Evolutionary conservation across 2,888 invertebrate genomes (phyloP).

Genomic region (Nomada goodeniana): DNA sequence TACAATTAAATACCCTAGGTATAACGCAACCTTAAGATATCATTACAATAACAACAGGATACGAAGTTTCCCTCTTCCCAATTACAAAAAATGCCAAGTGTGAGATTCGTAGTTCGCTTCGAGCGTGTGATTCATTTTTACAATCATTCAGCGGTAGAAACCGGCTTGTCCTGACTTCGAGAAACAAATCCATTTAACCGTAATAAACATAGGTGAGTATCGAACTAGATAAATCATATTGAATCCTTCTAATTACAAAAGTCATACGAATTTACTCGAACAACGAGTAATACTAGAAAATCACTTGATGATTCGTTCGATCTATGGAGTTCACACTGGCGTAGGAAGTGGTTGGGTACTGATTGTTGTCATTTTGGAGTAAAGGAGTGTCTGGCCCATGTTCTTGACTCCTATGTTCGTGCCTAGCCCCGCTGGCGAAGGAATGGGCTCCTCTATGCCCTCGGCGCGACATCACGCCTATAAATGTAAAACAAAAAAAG

Average conservation of each 20-base stretch:
- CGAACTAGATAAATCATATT: conserved; percentile 22
- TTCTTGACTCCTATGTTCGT: conserved; percentile 71
- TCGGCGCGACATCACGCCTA: conserved; percentile 86
- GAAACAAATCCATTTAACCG: conserved; percentile 10
- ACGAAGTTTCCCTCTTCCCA: conserved; percentile 34
- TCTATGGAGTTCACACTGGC: conserved; percentile 86
- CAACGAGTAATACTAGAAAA: conserved; percentile 50
- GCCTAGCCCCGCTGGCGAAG: conserved; percentile 80
- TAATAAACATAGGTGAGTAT: conserved; percentile 8
- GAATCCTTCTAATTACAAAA: conserved; percentile 61
- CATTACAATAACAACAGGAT: conserved; percentile 30
- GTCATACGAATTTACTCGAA: conserved; percentile 28
- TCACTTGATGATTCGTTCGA: conserved; percentile 51
- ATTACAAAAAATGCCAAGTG: conserved; percentile 45
- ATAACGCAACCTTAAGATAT: conserved; percentile 46
- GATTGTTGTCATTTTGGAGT: conserved; percentile 80
- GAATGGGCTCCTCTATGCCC: conserved; percentile 84
- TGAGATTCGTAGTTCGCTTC: conserved; percentile 47
- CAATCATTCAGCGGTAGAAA: neutral
- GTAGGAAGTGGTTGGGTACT: conserved; percentile 86
- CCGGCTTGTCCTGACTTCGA: neutral
- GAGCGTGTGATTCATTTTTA: neutral
- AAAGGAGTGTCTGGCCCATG: conserved; percentile 80
- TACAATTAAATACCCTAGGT: conserved; percentile 65
- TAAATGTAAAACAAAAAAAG: conserved; percentile 55